Base-by-base conservation (phyloP, 2,113 vertebrate species). In the Eupsittula cactorum region DNA sequence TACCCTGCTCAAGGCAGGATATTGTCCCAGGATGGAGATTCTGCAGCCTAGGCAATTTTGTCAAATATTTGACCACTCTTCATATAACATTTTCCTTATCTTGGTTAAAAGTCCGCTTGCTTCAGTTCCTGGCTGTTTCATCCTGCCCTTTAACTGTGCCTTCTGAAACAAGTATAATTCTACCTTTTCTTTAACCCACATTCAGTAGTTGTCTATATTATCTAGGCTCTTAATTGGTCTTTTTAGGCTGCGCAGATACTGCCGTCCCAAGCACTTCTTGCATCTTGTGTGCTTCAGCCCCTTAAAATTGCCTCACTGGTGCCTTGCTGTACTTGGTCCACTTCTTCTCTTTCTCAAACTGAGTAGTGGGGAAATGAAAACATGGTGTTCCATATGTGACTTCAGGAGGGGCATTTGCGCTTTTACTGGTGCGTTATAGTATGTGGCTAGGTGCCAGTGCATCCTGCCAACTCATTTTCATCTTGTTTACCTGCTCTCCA, bases 121-220 rank as follows among this genome's bases (percentile, higher is more conserved):
- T 87, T 0, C 31, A 50, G 9, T 23, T 94, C 28, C 55, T 52
- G 62, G 4, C 16, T 70, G 5, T 57, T 90, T 16, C 14, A 2
- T 52, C 50, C 37, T 37, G 16, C 16, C 10, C 17, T 46, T 10
- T 74, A 41, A 47, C 16, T 6, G 3, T 7, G 16, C 17, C 49
- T 27, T 52, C 11, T 2, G 3, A 42, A 14, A 3, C 3, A 3
- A 69, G 17, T 6, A 4, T 20, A 20, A 5, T n/a, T 78, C 29
- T 33, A 3, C 7, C 5, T 37, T 63, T 59, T 27, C 10, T 33
- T 59, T 20, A 74, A 59, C 19, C 11, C 11, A 2, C 29, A 16
- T 6, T 19, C 67, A 79, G 0, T 8, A 25, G 8, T 4, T 52
- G 5, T 44, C 44, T 44, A 1, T 44, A 44, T 14, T 55, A 28